Conservation (phyloP, 2,113 vertebrate genomes). For the Mesoclemmys tuberculata region DNA sequence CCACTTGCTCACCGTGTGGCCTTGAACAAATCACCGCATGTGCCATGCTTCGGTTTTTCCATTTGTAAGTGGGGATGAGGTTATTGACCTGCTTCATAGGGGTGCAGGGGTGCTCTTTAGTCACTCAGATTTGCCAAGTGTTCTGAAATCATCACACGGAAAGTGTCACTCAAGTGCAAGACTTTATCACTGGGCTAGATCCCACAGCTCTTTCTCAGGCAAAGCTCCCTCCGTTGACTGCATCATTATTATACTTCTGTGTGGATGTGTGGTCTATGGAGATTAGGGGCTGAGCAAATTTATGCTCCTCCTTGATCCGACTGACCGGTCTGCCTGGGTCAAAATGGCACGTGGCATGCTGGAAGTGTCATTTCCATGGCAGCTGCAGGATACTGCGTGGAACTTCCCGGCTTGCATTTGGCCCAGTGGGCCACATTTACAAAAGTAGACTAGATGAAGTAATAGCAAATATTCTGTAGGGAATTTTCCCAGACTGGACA, state of each 20-base stretch:
- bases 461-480: neutral
- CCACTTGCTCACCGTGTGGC: neutral
- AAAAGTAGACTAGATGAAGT: neutral
- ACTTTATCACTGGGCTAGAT: neutral
- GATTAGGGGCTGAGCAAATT: neutral
- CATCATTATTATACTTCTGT: neutral
- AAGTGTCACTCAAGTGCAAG: neutral
- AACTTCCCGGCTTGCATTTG: neutral
- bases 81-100: neutral
- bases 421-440: neutral
- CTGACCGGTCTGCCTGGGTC: neutral
- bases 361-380: neutral
- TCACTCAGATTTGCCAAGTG: neutral
- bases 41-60: neutral
- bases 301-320: neutral
- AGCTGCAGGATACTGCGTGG: neutral
- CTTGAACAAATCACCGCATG: neutral
- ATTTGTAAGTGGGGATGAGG: neutral
- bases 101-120: neutral
- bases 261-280: neutral
- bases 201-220: neutral
- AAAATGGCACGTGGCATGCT: neutral
- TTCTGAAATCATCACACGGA: neutral
- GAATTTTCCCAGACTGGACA: fast-evolving
- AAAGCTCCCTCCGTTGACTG: neutral